phyloP scores from a whole-genome alignment of 2,113 vertebrate genomes.

The Brachyistius frenatus region DNA sequence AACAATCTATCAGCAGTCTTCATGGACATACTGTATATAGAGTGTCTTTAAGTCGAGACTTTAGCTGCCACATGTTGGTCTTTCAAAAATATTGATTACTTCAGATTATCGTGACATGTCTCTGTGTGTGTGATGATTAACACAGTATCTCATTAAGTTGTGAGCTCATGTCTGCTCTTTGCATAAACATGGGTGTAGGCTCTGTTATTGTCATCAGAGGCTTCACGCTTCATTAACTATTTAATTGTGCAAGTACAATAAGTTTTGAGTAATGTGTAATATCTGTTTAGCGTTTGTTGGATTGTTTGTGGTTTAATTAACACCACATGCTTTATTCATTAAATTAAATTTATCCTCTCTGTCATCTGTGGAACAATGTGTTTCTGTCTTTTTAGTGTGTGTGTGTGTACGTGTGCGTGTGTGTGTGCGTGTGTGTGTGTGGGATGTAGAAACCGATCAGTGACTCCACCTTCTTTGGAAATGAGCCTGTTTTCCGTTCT shows the following conservation, averaged over 20 bases:
- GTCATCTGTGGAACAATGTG: conserved; percentile 4
- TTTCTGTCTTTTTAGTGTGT: background rate
- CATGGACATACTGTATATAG: too few relatives aligned
- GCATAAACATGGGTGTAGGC: background rate
- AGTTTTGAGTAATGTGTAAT: background rate
- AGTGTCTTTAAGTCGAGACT: too few relatives aligned
- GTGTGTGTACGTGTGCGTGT: background rate
- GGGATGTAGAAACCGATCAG: too few relatives aligned
- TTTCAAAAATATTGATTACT: background rate
- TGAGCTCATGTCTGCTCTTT: background rate
- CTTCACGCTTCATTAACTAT: conserved; percentile 20
- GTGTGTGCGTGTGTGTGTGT: too few relatives aligned
- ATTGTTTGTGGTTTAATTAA: conserved; percentile 33
- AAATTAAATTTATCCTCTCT: background rate
- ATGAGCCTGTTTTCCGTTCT: background rate
- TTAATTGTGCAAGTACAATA: conserved; percentile 18
- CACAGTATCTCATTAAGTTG: background rate
- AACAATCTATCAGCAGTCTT: too few relatives aligned
- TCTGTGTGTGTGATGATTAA: background rate
- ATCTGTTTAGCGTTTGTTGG: background rate
- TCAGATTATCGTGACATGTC: background rate
- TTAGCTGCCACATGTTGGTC: too few relatives aligned
- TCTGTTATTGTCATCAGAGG: conserved; percentile 7
- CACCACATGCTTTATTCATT: conserved; percentile 22
- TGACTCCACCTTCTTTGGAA: too few relatives aligned